Evolutionary conservation across 2,888 invertebrate genomes (phyloP).

Genomic region (Yponomeuta sedellus): DNA sequence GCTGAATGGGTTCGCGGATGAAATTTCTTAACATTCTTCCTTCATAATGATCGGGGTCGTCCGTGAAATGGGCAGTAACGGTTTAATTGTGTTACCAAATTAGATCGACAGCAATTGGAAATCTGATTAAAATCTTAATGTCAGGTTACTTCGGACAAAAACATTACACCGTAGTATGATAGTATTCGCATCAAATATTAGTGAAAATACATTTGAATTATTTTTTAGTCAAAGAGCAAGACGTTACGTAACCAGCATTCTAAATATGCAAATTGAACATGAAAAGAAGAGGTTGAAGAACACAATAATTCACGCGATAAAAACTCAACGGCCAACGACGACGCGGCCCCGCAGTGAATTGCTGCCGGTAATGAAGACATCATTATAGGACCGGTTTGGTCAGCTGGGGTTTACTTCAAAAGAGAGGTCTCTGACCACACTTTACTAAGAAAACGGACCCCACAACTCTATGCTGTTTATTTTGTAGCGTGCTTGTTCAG

Average conservation of each 20-base stretch:
- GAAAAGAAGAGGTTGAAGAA: slow-evolving; percentile 2
- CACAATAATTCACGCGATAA: slow-evolving; percentile 24
- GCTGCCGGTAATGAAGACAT: slow-evolving; percentile 66
- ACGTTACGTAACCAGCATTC: too few species aligned
- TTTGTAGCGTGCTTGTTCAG: background rate
- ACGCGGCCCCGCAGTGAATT: slow-evolving; percentile 47
- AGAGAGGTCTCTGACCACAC: slow-evolving; percentile 32
- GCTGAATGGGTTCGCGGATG: slow-evolving; percentile 74
- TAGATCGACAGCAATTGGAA: slow-evolving; percentile 66
- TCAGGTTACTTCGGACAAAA: background rate
- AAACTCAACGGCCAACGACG: slow-evolving; percentile 22
- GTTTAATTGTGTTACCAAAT: slow-evolving; percentile 67
- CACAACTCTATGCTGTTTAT: background rate
- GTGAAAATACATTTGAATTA: too few species aligned
- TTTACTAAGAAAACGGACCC: slow-evolving; percentile 30
- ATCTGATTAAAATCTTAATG: slow-evolving; percentile 53
- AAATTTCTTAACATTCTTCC: slow-evolving; percentile 74
- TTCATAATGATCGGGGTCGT: slow-evolving; percentile 67
- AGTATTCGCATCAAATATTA: too few species aligned
- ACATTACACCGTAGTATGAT: background rate
- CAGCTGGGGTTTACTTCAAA: slow-evolving; percentile 36
- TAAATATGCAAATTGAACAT: too few species aligned
- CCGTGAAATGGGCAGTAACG: slow-evolving; percentile 71
- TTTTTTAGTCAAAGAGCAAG: too few species aligned
- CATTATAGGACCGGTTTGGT: slow-evolving; percentile 61